phyloP scores from a whole-genome alignment of 2,888 invertebrate species.

The Rhamnusium bicolor region DNA sequence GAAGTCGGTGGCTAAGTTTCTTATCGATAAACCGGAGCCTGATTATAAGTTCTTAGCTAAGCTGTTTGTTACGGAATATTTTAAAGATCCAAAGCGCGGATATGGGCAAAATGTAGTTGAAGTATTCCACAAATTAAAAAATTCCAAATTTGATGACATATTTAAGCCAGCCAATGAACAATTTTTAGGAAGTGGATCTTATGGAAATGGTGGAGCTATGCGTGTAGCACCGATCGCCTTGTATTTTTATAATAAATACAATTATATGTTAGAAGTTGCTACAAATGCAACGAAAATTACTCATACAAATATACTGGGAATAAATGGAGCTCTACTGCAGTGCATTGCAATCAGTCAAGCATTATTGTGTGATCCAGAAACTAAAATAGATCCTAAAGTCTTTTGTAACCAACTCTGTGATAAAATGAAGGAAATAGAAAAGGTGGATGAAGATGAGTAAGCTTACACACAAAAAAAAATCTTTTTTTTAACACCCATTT shows the following conservation, averaged over 20 bases:
- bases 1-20: slow-evolving; percentile 75
- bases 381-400: slow-evolving; percentile 70
- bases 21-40: slow-evolving; percentile 73
- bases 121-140: slow-evolving; percentile 74
- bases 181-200: slow-evolving; percentile 75
- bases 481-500: neutral
- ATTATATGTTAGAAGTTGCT: slow-evolving; percentile 72
- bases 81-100: slow-evolving; percentile 76
- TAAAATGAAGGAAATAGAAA: slow-evolving; percentile 73
- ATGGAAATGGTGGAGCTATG: slow-evolving; percentile 87
- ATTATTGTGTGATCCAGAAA: slow-evolving; percentile 69
- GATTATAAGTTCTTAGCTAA: slow-evolving; percentile 76
- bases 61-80: slow-evolving; percentile 78
- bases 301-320: slow-evolving; percentile 75
- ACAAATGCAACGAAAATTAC: slow-evolving; percentile 75
- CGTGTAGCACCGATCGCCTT: slow-evolving; percentile 79
- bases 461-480: neutral
- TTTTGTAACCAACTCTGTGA: slow-evolving; percentile 73
- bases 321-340: slow-evolving; percentile 76
- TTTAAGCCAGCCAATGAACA: slow-evolving; percentile 75
- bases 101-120: slow-evolving; percentile 77
- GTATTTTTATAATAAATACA: slow-evolving; percentile 73
- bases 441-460: slow-evolving; percentile 66
- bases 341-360: slow-evolving; percentile 76
- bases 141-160: slow-evolving; percentile 74